A percentile compares a stretch with the other conserved stretches of the same genome.
These are phyloP conservation scores for Copidosoma floridanum DNA, from an alignment of 1,140 invertebrate species.

Conservation along the genomic window DNA sequence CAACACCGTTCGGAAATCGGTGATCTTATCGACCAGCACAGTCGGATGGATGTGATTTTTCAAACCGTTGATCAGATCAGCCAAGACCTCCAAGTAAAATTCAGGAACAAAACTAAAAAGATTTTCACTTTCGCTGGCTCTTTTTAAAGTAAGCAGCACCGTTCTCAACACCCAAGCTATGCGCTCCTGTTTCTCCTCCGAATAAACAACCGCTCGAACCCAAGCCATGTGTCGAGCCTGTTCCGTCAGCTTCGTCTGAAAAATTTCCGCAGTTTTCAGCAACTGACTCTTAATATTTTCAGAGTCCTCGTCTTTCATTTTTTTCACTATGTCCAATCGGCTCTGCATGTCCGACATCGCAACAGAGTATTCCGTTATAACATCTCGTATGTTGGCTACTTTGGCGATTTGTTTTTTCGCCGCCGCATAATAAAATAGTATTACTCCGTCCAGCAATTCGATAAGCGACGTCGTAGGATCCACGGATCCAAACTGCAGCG, in stretches of 20 bases:
- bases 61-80: constrained; percentile 65
- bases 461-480: constrained; percentile 55
- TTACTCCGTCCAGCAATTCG: constrained; percentile 67
- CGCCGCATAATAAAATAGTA: constrained; percentile 67
- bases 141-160: constrained; percentile 60
- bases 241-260: constrained; percentile 60
- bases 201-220: constrained; percentile 63
- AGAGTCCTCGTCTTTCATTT: constrained; percentile 36
- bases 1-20: constrained; percentile 59
- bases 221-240: constrained; percentile 65
- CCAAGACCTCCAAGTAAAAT: constrained; percentile 74
- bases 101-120: constrained; percentile 81
- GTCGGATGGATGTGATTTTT: constrained; percentile 67
- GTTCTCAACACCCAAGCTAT: constrained; percentile 63
- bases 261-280: constrained; percentile 51
- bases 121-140: constrained; percentile 61
- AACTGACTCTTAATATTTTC: constrained; percentile 54
- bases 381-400: constrained; percentile 61
- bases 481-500: constrained; percentile 44
- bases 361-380: constrained; percentile 60
- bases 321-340: constrained; percentile 46
- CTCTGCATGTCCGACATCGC: constrained; percentile 58
- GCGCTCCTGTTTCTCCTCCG: constrained; percentile 62
- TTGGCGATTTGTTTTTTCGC: constrained; percentile 72
- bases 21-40: constrained; percentile 59